Conservation (phyloP, 2,797 vertebrate species). For the Chrosomus eos region DNA sequence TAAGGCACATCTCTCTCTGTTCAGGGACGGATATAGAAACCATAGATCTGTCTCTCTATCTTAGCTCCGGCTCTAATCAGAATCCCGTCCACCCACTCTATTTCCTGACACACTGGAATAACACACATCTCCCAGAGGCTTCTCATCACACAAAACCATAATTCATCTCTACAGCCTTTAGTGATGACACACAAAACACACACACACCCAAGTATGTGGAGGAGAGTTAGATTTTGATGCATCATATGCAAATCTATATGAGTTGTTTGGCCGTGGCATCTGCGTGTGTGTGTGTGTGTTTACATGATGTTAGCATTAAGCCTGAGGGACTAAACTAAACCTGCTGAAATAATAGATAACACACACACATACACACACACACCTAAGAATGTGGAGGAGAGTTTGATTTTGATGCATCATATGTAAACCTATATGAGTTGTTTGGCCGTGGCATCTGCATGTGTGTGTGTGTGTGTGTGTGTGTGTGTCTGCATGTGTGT, state of each 20-base stretch:
- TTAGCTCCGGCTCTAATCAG: slow-evolving; percentile 62
- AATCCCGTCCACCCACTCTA: slow-evolving; percentile 56
- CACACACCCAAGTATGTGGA: neutral
- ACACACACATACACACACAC: slow-evolving; percentile 6
- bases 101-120: slow-evolving; percentile 57
- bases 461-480: neutral
- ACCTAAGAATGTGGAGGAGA: slow-evolving; percentile 1
- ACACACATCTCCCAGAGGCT: slow-evolving; percentile 53
- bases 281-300: neutral
- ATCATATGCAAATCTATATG: neutral
- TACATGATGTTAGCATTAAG: neutral
- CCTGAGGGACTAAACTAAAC: slow-evolving; percentile 30
- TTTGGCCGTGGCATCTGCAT: too few species aligned
- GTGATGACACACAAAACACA: slow-evolving; percentile 14
- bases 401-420: neutral
- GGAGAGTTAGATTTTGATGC: neutral
- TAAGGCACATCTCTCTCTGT: slow-evolving; percentile 73
- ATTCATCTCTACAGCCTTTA: slow-evolving; percentile 54
- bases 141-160: slow-evolving; percentile 59
- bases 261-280: neutral
- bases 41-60: slow-evolving; percentile 64
- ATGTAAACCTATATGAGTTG: too few species aligned
- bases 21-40: slow-evolving; percentile 64
- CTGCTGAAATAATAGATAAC: neutral
- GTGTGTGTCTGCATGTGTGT: too few species aligned